Base-by-base conservation (phyloP, 2,113 vertebrate genomes). In the Azemiops feae region DNA sequence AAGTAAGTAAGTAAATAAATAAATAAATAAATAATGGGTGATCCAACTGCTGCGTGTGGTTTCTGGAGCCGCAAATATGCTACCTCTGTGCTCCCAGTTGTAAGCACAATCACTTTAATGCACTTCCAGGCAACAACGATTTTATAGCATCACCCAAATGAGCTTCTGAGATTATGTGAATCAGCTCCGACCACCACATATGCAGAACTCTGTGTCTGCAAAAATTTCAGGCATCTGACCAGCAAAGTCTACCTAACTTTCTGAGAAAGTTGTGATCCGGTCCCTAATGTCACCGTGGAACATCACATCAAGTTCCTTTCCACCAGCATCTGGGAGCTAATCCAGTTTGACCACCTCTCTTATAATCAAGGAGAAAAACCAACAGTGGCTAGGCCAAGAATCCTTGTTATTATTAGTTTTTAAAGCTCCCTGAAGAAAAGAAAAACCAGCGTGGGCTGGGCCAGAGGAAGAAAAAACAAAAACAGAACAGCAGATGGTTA, bases 401-500 rank as follows among this genome's bases (percentile, higher is more conserved):
- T 4, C 60, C 18, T 60, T 93, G 92, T 55, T n/a, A n/a, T 69
- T 69, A 43, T 58, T 20, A 43, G 43, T 58, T 52, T 52, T 30
- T 7, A 92, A 90, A 50, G 27, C 30, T 89, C 55, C n/a, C 14
- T 53, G 81, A 64, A 87, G 64, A 55, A 18, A 11, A 43, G 7
- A 3, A 52, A 50, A 57, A 52, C 20, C 45, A 52, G 2, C 11
- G 53, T 50, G 69, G 53, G 92, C 1, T 58, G 69, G 43, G 69
- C 1, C 12, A 50, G 30, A 92, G 88, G 69, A 22, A 85, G 53
- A 30, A 22, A 93, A 93, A 86, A 93, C 54, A 39, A 93, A 93
- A 93, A 89, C 92, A 93, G 88, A 90, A 90, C 43, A 85, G 92
- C 88, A 93, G 43, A 93, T 50, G 69, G 69, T 86, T 54, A 74